Evolutionary conservation across 2,888 invertebrate genomes (phyloP).

Genomic region (Drosophila meridionalis): DNA sequence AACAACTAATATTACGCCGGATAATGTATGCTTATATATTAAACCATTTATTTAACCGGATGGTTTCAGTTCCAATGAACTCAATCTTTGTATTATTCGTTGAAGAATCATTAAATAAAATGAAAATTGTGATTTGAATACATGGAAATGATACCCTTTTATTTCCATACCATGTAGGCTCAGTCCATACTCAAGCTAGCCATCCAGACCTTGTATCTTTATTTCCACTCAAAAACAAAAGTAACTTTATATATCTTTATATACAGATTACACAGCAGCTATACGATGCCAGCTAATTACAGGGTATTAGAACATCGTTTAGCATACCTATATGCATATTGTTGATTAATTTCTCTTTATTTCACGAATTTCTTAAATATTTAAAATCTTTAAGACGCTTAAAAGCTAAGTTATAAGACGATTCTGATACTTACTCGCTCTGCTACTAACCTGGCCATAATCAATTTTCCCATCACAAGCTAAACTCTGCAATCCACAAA

Average conservation of each 20-base stretch:
- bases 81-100: no score
- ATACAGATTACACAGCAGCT: not conserved
- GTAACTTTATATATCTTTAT: not conserved
- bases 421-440: not conserved
- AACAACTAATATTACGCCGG: no score
- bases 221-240: no score
- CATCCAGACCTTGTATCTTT: no score
- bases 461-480: not conserved
- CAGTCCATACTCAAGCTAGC: no score
- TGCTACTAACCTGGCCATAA: not conserved
- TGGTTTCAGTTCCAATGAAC: no score
- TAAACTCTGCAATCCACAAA: constrained; percentile 1
- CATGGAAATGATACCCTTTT: no score
- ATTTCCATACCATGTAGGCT: no score
- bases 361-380: not conserved
- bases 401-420: not conserved
- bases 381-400: not conserved
- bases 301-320: not conserved
- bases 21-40: no score
- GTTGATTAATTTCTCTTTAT: not conserved
- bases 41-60: no score
- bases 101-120: no score
- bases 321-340: not conserved
- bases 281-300: not conserved
- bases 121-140: no score